Conservation (phyloP, 1,140 invertebrate genomes). For the Tetraneura akinire region DNA sequence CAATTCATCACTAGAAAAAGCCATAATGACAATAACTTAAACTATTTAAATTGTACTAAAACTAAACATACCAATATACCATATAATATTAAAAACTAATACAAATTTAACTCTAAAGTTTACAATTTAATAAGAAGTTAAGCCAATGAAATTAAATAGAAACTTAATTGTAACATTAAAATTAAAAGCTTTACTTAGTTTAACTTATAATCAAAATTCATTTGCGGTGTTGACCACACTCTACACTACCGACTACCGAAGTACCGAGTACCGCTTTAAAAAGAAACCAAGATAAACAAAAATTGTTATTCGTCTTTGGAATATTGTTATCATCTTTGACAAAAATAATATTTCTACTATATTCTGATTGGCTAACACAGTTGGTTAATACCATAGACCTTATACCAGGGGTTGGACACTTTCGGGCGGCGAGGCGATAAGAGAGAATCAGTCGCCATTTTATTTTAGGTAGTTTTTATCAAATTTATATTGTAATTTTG, state of each 20-base stretch:
- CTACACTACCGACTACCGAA: not conserved
- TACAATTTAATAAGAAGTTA: not conserved
- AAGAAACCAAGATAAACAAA: not conserved
- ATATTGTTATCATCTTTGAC: not conserved
- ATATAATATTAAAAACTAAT: not conserved
- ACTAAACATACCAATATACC: not conserved
- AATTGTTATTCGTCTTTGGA: not conserved
- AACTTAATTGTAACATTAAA: too few species aligned
- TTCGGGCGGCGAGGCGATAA: too few species aligned
- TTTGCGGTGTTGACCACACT: too few species aligned
- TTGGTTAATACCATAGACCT: too few species aligned
- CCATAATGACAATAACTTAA: constrained; percentile 67
- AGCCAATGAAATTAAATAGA: too few species aligned
- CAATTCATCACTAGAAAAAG: constrained; percentile 98
- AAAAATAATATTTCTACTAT: not conserved
- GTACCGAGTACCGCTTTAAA: not conserved
- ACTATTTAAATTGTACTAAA: not conserved
- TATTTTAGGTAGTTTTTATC: too few species aligned
- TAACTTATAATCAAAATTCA: too few species aligned
- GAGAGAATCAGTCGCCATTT: too few species aligned
- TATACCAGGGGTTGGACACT: too few species aligned
- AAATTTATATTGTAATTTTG: too few species aligned
- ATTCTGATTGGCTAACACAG: too few species aligned
- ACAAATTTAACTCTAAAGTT: not conserved
- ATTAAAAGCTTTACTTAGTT: too few species aligned